Conservation (phyloP, 2,888 invertebrate genomes). For the Ochlodes sylvanus region DNA sequence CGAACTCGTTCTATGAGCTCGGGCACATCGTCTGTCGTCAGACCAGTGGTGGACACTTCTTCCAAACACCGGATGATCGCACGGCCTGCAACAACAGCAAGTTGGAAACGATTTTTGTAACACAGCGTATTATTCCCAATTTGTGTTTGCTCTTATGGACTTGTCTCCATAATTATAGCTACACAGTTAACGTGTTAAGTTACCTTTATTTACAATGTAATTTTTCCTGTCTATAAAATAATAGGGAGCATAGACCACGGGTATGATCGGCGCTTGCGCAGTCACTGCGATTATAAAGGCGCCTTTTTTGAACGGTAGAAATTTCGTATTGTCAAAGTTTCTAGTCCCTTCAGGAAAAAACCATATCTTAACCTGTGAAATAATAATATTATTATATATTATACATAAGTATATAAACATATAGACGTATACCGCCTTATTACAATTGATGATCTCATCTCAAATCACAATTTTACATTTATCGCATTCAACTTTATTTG, state of each 20-base stretch:
- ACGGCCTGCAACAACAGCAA: slow-evolving; percentile 64
- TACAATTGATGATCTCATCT: too few species aligned
- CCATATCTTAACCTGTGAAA: slow-evolving; percentile 50
- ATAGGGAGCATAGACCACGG: slow-evolving; percentile 88
- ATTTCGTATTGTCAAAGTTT: slow-evolving; percentile 74
- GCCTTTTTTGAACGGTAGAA: slow-evolving; percentile 90
- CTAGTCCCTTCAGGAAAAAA: slow-evolving; percentile 91
- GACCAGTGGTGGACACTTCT: slow-evolving; percentile 75
- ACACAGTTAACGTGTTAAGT: too few species aligned
- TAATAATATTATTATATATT: background rate
- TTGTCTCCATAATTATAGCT: too few species aligned
- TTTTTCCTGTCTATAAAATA: slow-evolving; percentile 63
- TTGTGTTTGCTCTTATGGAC: too few species aligned
- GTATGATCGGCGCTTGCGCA: slow-evolving; percentile 87
- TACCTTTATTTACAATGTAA: background rate
- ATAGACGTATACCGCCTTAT: too few species aligned
- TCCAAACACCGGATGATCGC: slow-evolving; percentile 79
- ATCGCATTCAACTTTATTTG: too few species aligned
- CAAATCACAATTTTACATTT: too few species aligned
- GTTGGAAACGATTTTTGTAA: too few species aligned
- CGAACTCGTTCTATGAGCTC: slow-evolving; percentile 72
- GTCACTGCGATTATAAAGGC: slow-evolving; percentile 89
- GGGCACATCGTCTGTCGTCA: slow-evolving; percentile 73
- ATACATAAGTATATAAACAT: too few species aligned
- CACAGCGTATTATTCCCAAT: too few species aligned